A percentile compares a stretch with the other conserved stretches of the same genome.
These are phyloP conservation scores for Uromys caudimaculatus DNA, from an alignment of 2,797 vertebrate genomes.

Conservation along the genomic window DNA sequence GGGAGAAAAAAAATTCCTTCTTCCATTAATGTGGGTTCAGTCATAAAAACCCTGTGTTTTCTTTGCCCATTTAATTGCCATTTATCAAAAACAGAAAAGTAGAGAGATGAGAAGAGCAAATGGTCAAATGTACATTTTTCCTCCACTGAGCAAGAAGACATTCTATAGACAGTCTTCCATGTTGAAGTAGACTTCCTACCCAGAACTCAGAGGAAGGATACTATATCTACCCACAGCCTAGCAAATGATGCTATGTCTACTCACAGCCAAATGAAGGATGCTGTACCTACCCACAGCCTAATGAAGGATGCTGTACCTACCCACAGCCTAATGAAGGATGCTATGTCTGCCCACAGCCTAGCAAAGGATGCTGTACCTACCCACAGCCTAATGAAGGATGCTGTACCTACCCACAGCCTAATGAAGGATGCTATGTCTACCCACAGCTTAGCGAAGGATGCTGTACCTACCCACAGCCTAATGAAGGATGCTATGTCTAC, in stretches of 20 bases:
- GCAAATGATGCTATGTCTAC: not conserved
- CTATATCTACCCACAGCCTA: too few species aligned
- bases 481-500: not conserved
- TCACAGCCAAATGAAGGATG: not conserved
- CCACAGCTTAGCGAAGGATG: not conserved
- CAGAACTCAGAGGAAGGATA: too few species aligned
- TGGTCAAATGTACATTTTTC: not conserved
- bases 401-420: too few species aligned
- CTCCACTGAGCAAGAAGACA: not conserved
- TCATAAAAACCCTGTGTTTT: not conserved
- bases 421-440: not conserved
- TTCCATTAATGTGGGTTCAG: not conserved
- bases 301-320: not conserved
- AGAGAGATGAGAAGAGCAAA: slow-evolving; percentile 16
- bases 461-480: too few species aligned
- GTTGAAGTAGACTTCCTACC: too few species aligned
- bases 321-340: not conserved
- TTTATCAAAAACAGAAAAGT: slow-evolving; percentile 4
- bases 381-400: not conserved
- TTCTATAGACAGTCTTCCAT: rapidly evolving
- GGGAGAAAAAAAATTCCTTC: not conserved
- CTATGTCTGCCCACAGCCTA: too few species aligned
- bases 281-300: too few species aligned
- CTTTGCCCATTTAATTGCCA: slow-evolving; percentile 12
- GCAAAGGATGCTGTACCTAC: not conserved